These are phyloP conservation scores for Amaurobius ferox DNA, from an alignment of 2,888 invertebrate genomes.

Conservation along the genomic window DNA sequence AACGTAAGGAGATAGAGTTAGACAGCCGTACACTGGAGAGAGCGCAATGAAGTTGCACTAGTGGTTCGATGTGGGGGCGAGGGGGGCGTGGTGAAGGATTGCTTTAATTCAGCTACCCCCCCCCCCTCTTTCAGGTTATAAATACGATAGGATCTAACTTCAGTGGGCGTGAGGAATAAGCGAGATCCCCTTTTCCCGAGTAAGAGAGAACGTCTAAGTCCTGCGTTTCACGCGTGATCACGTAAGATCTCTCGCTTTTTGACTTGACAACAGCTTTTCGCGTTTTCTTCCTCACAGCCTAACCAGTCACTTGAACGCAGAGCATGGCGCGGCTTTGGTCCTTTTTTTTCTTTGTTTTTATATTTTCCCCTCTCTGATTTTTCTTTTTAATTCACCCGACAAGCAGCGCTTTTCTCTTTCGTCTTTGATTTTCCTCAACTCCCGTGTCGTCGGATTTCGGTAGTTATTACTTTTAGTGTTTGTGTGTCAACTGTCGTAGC, in stretches of 20 bases:
- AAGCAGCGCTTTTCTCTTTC: too few relatives aligned
- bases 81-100: constrained; percentile 65
- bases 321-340: neutral
- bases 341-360: too few relatives aligned
- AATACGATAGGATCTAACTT: constrained; percentile 54
- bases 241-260: constrained; percentile 65
- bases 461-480: too few relatives aligned
- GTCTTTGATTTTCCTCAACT: too few relatives aligned
- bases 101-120: constrained; percentile 67
- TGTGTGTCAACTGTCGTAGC: too few relatives aligned
- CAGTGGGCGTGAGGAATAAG: constrained; percentile 60
- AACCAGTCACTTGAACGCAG: constrained; percentile 60
- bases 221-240: constrained; percentile 59
- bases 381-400: too few relatives aligned
- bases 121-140: constrained; percentile 58
- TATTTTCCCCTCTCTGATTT: too few relatives aligned
- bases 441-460: too few relatives aligned
- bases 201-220: constrained; percentile 42
- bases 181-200: neutral
- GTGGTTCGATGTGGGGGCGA: constrained; percentile 37
- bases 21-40: constrained; percentile 53
- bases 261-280: constrained; percentile 69
- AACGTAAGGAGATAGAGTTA: constrained; percentile 59
- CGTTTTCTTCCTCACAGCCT: constrained; percentile 61
- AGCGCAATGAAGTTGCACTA: constrained; percentile 49